Percentiles rank a stretch among this genome's conserved stretches.
phyloP scores from a whole-genome alignment of 2,797 vertebrate genomes.

The Bovichtus diacanthus region DNA sequence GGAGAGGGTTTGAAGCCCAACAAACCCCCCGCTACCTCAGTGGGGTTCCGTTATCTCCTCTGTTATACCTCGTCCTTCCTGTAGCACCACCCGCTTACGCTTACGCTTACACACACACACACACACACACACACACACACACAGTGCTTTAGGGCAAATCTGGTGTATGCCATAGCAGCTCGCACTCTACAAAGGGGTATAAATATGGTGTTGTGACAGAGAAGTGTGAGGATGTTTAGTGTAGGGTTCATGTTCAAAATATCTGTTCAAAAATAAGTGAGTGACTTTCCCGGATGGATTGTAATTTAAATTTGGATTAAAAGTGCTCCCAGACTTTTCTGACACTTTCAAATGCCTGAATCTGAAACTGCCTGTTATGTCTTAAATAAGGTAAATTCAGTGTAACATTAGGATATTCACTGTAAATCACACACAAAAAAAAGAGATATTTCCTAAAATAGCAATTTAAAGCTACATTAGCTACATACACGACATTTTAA shows the following conservation, averaged over 20 bases:
- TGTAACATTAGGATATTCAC: neutral
- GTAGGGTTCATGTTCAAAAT: slow-evolving; percentile 17
- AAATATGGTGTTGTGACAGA: slow-evolving; percentile 10
- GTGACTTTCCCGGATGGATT: neutral
- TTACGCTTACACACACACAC: no score
- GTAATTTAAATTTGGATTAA: slow-evolving; percentile 9
- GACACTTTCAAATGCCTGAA: neutral
- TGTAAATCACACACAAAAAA: neutral
- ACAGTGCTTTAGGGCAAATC: slow-evolving; percentile 22
- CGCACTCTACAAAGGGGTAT: slow-evolving; percentile 11
- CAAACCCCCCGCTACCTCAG: slow-evolving; percentile 29
- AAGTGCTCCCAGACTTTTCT: neutral
- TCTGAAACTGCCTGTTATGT: neutral
- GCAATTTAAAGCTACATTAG: neutral
- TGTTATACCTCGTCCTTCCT: slow-evolving; percentile 26
- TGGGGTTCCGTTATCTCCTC: slow-evolving; percentile 50
- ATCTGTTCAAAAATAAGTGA: slow-evolving; percentile 11
- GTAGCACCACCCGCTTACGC: neutral
- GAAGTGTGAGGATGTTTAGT: neutral
- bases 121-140: no score
- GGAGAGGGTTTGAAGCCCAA: slow-evolving; percentile 51
- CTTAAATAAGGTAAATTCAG: neutral
- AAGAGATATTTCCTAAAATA: neutral
- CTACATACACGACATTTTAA: no score
- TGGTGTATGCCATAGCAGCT: neutral